These are phyloP conservation scores for Sylvicola cinctus DNA, from an alignment of 2,888 invertebrate genomes.

Conservation along the genomic window DNA sequence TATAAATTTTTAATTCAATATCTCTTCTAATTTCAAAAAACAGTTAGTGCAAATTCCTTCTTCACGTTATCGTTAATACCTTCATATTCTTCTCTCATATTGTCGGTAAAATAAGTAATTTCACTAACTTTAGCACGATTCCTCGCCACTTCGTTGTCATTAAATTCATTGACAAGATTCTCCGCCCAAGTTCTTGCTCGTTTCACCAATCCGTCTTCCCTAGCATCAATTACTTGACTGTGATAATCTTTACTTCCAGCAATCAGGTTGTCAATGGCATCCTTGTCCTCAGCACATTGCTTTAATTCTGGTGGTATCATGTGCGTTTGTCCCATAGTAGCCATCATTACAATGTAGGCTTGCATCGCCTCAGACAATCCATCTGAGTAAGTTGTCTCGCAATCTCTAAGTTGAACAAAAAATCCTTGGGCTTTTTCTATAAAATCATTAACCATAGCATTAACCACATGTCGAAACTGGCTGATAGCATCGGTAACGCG, in stretches of 20 bases:
- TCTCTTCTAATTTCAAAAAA: too few species aligned
- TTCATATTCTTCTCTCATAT: constrained; percentile 47
- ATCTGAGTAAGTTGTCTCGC: constrained; percentile 30
- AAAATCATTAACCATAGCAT: constrained; percentile 46
- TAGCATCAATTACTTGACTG: constrained; percentile 49
- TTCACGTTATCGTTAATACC: constrained; percentile 4
- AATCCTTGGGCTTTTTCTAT: constrained; percentile 36
- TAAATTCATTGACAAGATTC: constrained; percentile 38
- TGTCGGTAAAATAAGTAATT: constrained; percentile 57
- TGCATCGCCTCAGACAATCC: constrained; percentile 16
- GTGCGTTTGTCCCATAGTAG: constrained; percentile 12
- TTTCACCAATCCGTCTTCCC: constrained; percentile 50
- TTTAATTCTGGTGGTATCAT: constrained; percentile 16
- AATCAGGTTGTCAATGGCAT: constrained; percentile 36
- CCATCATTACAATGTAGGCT: constrained; percentile 15
- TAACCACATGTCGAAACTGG: constrained; percentile 53
- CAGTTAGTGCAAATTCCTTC: constrained; percentile 3
- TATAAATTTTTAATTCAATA: too few species aligned
- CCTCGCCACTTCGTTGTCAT: constrained; percentile 50
- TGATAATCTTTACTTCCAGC: constrained; percentile 52
- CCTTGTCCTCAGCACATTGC: constrained; percentile 37
- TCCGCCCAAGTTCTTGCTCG: constrained; percentile 53
- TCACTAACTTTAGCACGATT: constrained; percentile 54
- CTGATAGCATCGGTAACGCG: constrained; percentile 52
- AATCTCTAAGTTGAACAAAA: constrained; percentile 38